Base-by-base conservation (phyloP, 2,888 invertebrate genomes). In the Theodoxus fluviatilis region DNA sequence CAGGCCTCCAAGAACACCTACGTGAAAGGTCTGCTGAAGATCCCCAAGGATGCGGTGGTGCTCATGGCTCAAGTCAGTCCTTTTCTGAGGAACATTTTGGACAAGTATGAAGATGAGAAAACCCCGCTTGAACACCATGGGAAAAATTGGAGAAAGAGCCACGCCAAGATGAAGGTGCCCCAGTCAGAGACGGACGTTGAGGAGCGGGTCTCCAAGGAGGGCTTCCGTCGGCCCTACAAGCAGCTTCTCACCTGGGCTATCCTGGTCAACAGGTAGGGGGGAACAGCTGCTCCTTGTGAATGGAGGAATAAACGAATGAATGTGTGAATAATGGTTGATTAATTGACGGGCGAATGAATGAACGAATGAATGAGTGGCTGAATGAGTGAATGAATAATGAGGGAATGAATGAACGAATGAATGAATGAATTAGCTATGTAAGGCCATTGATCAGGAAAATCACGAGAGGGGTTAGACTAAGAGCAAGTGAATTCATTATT, bases 161-260 rank as follows among this genome's bases (percentile, higher is more conserved):
- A 59, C 59, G 7, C 7, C 12, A 31, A 61, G 43, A 35, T 40
- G 25, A 15, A 33, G n/a, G 1, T n/a, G 7, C 66, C 68, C 4
- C 66, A 66, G 6, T 68, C 72, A 7, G 73, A 73, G 49, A 72
- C 71, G 1, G 74, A 72, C n/a, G 63, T 66, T 33, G 71, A 71
- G 22, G 73, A 74, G 7, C n/a, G n/a, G n/a, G 68, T 67, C 28
- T 69, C 71, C 7, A 52, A 73, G 1, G 47, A 43, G 2, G 55
- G 61, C 22, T 83, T 83, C 69, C 74, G 73, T 63, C 70, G 78
- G 12, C 85, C 85, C 0, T 84, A 80, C 76, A 81, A 81, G 74
- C 82, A 83, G 69, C 75, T 86, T 35, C 74, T 86, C 25, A 74
- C 84, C 1, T 86, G 84, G 84, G 82, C 84, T 2, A 76, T 84